Evolutionary conservation across 2,888 invertebrate species (phyloP).

Genomic region (Hermaeophaga mercurialis): DNA sequence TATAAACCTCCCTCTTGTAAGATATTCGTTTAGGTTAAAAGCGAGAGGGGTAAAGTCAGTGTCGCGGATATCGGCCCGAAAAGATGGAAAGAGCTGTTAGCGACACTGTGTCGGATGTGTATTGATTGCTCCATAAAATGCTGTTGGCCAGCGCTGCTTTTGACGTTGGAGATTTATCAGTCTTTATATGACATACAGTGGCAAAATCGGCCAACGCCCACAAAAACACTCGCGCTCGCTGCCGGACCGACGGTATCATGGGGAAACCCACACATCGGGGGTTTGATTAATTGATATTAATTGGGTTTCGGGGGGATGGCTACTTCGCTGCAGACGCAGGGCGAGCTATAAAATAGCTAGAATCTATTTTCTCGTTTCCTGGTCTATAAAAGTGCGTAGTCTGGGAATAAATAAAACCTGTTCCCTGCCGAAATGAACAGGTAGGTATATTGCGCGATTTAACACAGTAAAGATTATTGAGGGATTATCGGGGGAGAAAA

Average conservation of each 20-base stretch:
- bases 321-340: too few species aligned
- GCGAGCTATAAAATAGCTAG: too few species aligned
- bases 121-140: slow-evolving; percentile 57
- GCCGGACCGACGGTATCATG: slow-evolving; percentile 4
- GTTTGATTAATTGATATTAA: slow-evolving; percentile 12
- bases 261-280: not conserved
- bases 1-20: too few species aligned
- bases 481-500: slow-evolving; percentile 35
- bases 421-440: slow-evolving; percentile 21
- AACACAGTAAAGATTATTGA: slow-evolving; percentile 35
- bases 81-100: slow-evolving; percentile 43
- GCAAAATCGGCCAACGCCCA: slow-evolving; percentile 43
- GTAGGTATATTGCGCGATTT: slow-evolving; percentile 32
- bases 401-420: slow-evolving; percentile 16
- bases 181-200: slow-evolving; percentile 48
- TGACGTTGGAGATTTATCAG: slow-evolving; percentile 57
- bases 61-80: slow-evolving; percentile 1
- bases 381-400: not conserved
- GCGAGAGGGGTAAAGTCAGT: too few species aligned
- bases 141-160: slow-evolving; percentile 52
- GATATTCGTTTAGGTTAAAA: too few species aligned
- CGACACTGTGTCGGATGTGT: slow-evolving; percentile 57
- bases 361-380: not conserved
- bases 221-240: slow-evolving; percentile 45
- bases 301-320: not conserved